These are phyloP conservation scores for Charaxes varanes DNA, from an alignment of 1,140 invertebrate species.

Conservation along the genomic window DNA sequence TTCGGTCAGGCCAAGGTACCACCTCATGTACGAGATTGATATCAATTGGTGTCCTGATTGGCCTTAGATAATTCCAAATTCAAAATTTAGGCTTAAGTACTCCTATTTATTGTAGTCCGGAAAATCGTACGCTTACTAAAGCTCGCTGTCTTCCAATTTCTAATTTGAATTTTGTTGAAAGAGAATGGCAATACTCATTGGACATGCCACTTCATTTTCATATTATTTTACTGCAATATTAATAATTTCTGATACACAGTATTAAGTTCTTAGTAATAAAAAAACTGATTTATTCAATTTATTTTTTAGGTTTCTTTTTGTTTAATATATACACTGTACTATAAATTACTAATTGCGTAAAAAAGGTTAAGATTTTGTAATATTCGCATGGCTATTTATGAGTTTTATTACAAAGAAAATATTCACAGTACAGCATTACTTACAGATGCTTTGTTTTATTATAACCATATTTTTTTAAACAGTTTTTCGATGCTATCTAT, in stretches of 20 bases:
- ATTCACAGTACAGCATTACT: too few relatives aligned
- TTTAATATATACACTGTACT: too few relatives aligned
- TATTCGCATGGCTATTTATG: too few relatives aligned
- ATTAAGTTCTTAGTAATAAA: too few relatives aligned
- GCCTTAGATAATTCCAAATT: conserved; percentile 65
- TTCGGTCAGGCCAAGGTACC: conserved; percentile 76
- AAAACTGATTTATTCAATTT: background rate
- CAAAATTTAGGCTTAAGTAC: background rate
- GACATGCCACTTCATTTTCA: conserved; percentile 49
- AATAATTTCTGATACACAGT: background rate
- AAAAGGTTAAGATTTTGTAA: too few relatives aligned
- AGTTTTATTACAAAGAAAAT: too few relatives aligned
- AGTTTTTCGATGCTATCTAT: too few relatives aligned
- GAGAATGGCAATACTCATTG: conserved; percentile 57
- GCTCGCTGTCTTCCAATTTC: background rate
- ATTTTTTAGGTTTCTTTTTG: background rate
- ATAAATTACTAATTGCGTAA: too few relatives aligned
- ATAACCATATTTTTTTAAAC: too few relatives aligned
- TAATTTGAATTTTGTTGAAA: too few relatives aligned
- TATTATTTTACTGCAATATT: conserved; percentile 19
- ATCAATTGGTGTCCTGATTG: conserved; percentile 60
- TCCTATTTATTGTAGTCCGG: too few relatives aligned
- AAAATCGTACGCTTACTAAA: background rate
- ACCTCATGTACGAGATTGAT: conserved; percentile 46
- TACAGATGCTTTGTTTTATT: too few relatives aligned